Base-by-base conservation (phyloP, 2,113 vertebrate genomes). In the Ceratotherium simum region DNA sequence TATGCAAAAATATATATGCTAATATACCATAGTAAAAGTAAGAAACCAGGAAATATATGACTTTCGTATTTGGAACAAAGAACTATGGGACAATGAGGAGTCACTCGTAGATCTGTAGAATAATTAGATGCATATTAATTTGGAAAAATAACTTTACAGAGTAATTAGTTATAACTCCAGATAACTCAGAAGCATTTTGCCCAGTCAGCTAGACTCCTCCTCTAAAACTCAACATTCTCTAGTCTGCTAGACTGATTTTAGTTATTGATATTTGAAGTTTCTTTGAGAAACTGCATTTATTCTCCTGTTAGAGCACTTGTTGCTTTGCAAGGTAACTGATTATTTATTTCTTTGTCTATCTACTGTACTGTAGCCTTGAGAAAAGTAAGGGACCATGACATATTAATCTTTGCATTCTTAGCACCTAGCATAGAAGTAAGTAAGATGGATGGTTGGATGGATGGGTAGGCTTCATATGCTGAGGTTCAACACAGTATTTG, bases 341-440 rank as follows among this genome's bases (percentile, higher is more conserved):
- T 86, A 75, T 82, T 72, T 86, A 75, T 82, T 72, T 70, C 27
- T 18, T 90, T 83, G 5, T 69, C 5, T 75, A 18, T 78, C 5
- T 89, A 64, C 36, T 64, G 1, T 56, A n/a, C 8, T 79, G 0
- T 33, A 90, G 13, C 29, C 29, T 46, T 95, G 69, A 51, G 58
- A 75, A 92, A 90, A 31, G 0, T 56, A 70, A 92, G 29, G 5
- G 9, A 17, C 11, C 8, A 7, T 60, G n/a, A 31, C 11, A 58
- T 87, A 86, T n/a, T 90, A 83, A 73, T 70, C 13, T 87, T 84
- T 76, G 4, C 17, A 80, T 94, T 85, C 23, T 70, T 80, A 92
- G 10, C 3, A 90, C 6, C 27, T 73, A 18, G 6, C 70, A 80
- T 17, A 80, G 36, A 91, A 65, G n/a, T 25, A 58, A 90, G 16